A percentile compares a stretch with the other conserved stretches of the same genome.
phyloP scores from a whole-genome alignment of 2,113 vertebrate species.

The Thermophis baileyi region DNA sequence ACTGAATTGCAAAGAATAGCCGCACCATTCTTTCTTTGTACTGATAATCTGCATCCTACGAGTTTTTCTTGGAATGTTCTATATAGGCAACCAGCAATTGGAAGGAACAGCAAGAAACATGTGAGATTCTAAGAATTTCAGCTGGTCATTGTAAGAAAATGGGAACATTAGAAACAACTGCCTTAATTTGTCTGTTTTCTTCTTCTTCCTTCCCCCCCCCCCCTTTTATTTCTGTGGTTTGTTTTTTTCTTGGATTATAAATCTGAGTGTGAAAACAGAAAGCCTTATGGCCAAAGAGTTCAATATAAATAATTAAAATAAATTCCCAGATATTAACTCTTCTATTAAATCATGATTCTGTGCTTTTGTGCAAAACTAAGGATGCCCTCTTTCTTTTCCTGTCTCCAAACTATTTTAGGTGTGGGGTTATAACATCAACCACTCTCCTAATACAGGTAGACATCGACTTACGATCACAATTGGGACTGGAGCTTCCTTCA shows the following conservation, averaged over 20 bases:
- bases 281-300: neutral
- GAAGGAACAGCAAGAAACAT: neutral
- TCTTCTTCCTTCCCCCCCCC: too few relatives aligned
- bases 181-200: neutral
- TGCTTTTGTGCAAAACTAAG: neutral
- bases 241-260: neutral
- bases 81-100: neutral
- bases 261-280: neutral
- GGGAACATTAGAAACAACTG: neutral
- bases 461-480: neutral
- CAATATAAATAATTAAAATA: neutral
- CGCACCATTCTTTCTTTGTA: neutral
- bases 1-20: neutral
- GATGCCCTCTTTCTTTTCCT: neutral
- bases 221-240: neutral
- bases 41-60: neutral
- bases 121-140: neutral
- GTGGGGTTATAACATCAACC: neutral
- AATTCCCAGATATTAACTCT: neutral
- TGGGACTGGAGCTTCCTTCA: neutral
- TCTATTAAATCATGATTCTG: neutral
- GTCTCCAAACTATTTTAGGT: neutral
- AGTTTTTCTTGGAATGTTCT: neutral
- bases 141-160: neutral
- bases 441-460: neutral